Percentiles rank a stretch among this genome's conserved stretches.
phyloP scores from a whole-genome alignment of 2,888 invertebrate species.

The Torymus auratus region DNA sequence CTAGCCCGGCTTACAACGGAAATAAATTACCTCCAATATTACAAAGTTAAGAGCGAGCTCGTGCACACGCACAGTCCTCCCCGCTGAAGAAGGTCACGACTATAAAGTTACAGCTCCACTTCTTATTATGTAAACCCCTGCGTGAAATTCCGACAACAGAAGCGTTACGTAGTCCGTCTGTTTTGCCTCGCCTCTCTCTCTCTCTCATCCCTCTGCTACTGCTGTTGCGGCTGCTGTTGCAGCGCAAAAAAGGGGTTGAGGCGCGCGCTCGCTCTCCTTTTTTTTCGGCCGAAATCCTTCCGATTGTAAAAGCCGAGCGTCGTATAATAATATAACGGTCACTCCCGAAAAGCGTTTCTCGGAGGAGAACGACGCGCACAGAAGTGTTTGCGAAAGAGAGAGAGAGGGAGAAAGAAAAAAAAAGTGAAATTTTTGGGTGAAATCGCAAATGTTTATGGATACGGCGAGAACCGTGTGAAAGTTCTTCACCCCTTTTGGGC shows the following conservation, averaged over 20 bases:
- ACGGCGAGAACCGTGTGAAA: constrained; percentile 50
- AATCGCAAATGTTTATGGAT: constrained; percentile 25
- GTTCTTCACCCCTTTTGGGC: constrained; percentile 28
- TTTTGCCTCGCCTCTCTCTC: constrained; percentile 36
- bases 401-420: constrained; percentile 25
- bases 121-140: constrained; percentile 55
- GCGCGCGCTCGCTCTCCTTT: neutral
- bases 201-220: neutral
- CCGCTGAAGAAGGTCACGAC: constrained; percentile 42
- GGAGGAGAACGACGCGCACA: neutral
- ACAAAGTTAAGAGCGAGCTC: constrained; percentile 19
- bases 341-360: constrained; percentile 21
- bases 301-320: constrained; percentile 46
- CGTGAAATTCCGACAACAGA: constrained; percentile 44
- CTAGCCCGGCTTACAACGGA: constrained; percentile 18
- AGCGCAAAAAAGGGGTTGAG: too few species aligned
- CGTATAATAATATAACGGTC: constrained; percentile 51
- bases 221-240: too few species aligned
- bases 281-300: constrained; percentile 28
- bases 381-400: neutral
- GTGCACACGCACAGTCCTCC: neutral
- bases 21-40: constrained; percentile 42
- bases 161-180: constrained; percentile 27
- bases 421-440: constrained; percentile 18
- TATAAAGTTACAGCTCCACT: constrained; percentile 56